Evolutionary conservation across 2,113 vertebrate species (phyloP).

Genomic region (Ceyx melanurus): DNA sequence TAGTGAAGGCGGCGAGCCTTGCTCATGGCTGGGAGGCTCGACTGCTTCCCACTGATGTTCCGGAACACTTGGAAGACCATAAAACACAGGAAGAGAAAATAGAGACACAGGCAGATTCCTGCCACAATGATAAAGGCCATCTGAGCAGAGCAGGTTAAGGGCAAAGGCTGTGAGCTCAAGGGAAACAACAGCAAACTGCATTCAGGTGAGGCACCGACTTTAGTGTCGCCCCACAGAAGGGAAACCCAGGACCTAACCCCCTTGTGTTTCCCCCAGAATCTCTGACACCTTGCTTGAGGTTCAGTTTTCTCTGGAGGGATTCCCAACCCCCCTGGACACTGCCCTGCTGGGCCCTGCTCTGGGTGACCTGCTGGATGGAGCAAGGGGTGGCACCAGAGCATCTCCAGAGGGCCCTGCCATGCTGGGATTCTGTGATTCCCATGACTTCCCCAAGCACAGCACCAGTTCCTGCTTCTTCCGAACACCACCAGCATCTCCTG

Average conservation of each 20-base stretch:
- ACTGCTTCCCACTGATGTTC: slow-evolving; percentile 94
- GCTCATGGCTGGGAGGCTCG: slow-evolving; percentile 92
- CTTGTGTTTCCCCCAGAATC: not conserved
- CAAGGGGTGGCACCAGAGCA: not conserved
- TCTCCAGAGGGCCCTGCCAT: not conserved
- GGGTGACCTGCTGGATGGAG: not conserved
- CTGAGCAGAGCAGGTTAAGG: slow-evolving; percentile 71
- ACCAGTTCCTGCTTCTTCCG: not conserved
- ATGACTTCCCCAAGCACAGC: not conserved
- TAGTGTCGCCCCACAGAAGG: not conserved
- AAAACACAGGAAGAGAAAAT: slow-evolving; percentile 97
- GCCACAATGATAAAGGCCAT: slow-evolving; percentile 99
- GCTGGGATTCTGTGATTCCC: not conserved
- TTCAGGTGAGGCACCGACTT: not conserved
- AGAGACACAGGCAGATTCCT: slow-evolving; percentile 95
- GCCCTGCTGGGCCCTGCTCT: not conserved
- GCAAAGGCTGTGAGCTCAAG: not conserved
- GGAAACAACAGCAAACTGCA: not conserved
- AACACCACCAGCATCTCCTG: not conserved
- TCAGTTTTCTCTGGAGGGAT: not conserved
- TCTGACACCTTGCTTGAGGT: not conserved
- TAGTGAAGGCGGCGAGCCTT: slow-evolving; percentile 94
- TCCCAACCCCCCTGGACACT: not conserved
- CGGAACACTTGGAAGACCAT: slow-evolving; percentile 98
- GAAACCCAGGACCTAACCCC: not conserved